Conservation (phyloP, 2,888 invertebrate genomes). For the Ophion costatus region DNA sequence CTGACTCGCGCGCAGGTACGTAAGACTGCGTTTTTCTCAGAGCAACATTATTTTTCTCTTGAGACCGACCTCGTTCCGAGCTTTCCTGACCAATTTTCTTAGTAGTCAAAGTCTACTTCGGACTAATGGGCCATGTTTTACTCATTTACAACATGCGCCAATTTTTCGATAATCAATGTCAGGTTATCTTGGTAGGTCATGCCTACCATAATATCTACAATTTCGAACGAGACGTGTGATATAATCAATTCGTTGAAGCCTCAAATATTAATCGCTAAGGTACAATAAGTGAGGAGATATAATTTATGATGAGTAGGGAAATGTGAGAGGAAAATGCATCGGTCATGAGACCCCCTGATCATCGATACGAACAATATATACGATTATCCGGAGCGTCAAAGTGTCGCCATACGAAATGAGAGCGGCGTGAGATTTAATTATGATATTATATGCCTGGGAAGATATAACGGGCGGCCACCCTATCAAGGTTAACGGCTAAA, state of each 20-base stretch:
- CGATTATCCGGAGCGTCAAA: constrained; percentile 41
- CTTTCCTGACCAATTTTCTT: no score
- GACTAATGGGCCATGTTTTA: no score
- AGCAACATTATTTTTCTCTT: no score
- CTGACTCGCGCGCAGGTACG: no score
- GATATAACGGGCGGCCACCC: constrained; percentile 46
- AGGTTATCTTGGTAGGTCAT: background rate
- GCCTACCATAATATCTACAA: background rate
- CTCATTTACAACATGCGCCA: no score
- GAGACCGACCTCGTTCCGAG: no score
- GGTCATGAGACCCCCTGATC: background rate
- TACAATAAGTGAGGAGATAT: background rate
- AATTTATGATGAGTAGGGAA: background rate
- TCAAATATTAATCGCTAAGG: background rate
- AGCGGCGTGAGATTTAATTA: constrained; percentile 67
- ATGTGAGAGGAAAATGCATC: background rate
- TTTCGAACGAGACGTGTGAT: background rate
- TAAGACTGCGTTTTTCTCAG: no score
- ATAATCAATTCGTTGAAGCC: background rate
- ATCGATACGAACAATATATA: background rate
- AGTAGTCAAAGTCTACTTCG: no score
- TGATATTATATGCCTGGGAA: constrained; percentile 64
- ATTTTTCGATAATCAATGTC: no score
- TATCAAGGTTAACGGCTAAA: constrained; percentile 1
- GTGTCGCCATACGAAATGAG: constrained; percentile 50